These are phyloP conservation scores for Scolanthus callimorphus DNA, from an alignment of 92 coral and sea anemone species.

Conservation along the genomic window DNA sequence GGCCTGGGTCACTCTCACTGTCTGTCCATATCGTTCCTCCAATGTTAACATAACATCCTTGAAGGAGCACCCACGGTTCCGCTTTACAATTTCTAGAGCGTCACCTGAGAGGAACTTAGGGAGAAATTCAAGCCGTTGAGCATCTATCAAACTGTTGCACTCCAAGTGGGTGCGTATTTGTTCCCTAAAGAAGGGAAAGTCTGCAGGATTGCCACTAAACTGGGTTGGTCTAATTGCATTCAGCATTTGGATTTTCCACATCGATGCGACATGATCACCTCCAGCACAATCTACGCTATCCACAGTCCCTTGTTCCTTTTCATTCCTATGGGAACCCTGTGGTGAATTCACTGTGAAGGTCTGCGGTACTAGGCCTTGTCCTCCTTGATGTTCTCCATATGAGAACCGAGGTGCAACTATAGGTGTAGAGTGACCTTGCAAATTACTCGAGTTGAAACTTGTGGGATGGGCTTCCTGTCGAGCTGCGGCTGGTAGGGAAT, in stretches of 20 bases:
- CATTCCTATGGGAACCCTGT: neutral
- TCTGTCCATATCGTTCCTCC: conserved; percentile 51
- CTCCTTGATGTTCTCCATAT: no score
- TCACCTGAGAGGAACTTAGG: conserved; percentile 43
- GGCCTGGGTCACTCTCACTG: conserved; percentile 45
- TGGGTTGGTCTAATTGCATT: conserved; percentile 26
- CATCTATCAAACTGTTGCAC: conserved; percentile 29
- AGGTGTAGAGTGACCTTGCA: no score
- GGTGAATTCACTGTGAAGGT: no score
- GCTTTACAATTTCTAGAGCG: conserved; percentile 48
- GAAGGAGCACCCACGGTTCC: conserved; percentile 53
- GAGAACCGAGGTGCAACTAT: no score
- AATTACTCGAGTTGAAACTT: no score
- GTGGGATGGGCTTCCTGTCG: no score
- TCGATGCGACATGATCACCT: conserved; percentile 14
- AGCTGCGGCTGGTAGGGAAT: no score
- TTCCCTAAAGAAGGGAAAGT: conserved; percentile 45
- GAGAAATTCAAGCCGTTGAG: conserved; percentile 43
- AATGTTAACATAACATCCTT: conserved; percentile 30
- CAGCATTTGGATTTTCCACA: conserved; percentile 40
- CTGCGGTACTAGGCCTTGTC: no score
- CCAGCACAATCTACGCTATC: no score
- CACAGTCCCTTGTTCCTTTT: neutral
- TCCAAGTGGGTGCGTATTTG: conserved; percentile 41
- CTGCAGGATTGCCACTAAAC: conserved; percentile 41